Conservation (phyloP, 2,113 vertebrate genomes). For the Eolophus roseicapilla region DNA sequence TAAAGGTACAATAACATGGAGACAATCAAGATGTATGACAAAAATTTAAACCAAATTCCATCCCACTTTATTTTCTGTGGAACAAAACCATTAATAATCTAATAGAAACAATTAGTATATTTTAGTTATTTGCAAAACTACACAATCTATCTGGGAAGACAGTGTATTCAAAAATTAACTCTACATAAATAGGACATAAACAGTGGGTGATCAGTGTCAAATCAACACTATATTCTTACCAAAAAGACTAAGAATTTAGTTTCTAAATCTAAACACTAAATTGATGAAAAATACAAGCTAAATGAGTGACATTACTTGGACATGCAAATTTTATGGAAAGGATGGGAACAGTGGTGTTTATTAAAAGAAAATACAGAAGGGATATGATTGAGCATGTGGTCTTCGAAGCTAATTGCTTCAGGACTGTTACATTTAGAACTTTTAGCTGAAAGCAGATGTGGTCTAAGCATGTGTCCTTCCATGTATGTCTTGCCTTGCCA, state of each 20-base stretch:
- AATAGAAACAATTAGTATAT: background rate
- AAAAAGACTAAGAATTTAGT: background rate
- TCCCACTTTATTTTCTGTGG: background rate
- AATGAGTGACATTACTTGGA: background rate
- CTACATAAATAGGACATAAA: background rate
- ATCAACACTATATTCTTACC: background rate
- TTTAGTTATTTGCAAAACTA: background rate
- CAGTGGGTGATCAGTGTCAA: background rate
- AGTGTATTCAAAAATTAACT: background rate
- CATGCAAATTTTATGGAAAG: background rate
- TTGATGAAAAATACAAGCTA: background rate
- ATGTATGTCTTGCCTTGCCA: background rate
- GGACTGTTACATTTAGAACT: background rate
- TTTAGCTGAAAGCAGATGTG: background rate
- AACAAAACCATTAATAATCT: background rate
- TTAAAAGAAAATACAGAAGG: background rate
- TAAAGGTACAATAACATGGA: constrained; percentile 82
- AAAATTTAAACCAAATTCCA: background rate
- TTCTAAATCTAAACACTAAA: background rate
- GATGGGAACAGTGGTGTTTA: background rate
- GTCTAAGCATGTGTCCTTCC: background rate
- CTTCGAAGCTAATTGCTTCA: background rate
- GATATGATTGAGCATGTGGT: background rate
- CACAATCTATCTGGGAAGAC: background rate
- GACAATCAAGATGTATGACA: background rate